These are phyloP conservation scores for Hyphantria cunea DNA, from an alignment of 1,140 invertebrate species.

Conservation along the genomic window DNA sequence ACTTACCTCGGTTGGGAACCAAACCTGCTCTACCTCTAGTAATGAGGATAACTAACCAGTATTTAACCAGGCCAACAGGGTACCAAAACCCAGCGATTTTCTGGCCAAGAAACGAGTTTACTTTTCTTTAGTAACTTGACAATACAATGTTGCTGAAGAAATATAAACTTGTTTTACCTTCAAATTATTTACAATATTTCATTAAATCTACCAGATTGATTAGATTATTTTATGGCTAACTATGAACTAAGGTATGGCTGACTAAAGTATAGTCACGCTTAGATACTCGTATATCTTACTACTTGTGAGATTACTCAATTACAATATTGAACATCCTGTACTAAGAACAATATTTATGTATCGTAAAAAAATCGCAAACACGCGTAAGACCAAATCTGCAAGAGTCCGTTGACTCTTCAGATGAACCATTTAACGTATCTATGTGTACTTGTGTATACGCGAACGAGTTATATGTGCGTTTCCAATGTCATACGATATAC, in stretches of 20 bases:
- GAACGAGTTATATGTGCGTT: slow-evolving; percentile 49
- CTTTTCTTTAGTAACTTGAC: too few relatives aligned
- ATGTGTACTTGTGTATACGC: slow-evolving; percentile 37
- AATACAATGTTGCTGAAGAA: too few relatives aligned
- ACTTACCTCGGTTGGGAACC: too few relatives aligned
- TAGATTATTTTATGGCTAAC: background rate
- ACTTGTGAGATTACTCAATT: background rate
- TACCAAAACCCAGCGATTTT: too few relatives aligned
- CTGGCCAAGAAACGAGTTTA: too few relatives aligned
- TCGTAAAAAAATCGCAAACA: slow-evolving; percentile 44
- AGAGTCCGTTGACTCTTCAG: slow-evolving; percentile 55
- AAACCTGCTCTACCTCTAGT: too few relatives aligned
- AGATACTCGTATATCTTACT: background rate
- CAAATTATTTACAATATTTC: background rate
- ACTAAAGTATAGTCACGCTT: background rate
- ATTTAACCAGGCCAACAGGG: too few relatives aligned
- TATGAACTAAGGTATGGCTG: background rate
- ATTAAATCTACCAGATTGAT: background rate
- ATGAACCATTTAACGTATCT: slow-evolving; percentile 57
- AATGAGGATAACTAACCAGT: too few relatives aligned
- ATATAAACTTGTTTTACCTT: too few relatives aligned
- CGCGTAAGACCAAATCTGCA: slow-evolving; percentile 54
- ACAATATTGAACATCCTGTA: background rate
- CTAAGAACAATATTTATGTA: slow-evolving; percentile 2
- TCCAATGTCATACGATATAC: slow-evolving; percentile 37